Evolutionary conservation across 2,113 vertebrate species (phyloP).

Genomic region (Motacilla tschutschensis): DNA sequence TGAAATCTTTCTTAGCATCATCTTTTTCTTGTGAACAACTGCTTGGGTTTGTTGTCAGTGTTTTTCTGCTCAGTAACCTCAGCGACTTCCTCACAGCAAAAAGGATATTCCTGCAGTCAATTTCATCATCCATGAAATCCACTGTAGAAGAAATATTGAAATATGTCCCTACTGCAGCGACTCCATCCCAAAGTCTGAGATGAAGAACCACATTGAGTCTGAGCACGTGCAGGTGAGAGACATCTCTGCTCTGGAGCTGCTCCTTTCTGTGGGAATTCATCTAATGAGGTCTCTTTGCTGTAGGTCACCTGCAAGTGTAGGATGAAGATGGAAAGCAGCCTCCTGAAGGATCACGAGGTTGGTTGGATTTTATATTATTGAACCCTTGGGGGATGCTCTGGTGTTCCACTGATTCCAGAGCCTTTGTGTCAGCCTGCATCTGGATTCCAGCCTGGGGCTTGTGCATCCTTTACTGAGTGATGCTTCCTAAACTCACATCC

Average conservation of each 20-base stretch:
- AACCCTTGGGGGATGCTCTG: background rate
- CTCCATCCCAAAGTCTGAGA: slow-evolving; percentile 83
- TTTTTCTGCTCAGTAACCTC: background rate
- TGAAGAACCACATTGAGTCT: slow-evolving; percentile 82
- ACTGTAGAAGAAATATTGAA: slow-evolving; percentile 90
- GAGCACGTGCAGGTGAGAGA: slow-evolving; percentile 84
- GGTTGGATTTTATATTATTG: background rate
- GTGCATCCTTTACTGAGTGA: background rate
- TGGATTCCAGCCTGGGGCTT: background rate
- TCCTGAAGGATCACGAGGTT: slow-evolving; percentile 87
- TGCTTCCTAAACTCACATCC: background rate
- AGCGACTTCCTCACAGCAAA: slow-evolving; percentile 73
- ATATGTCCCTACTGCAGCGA: slow-evolving; percentile 89
- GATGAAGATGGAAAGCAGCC: slow-evolving; percentile 85
- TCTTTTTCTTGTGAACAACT: too few relatives aligned
- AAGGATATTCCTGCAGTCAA: slow-evolving; percentile 91
- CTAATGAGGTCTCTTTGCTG: background rate
- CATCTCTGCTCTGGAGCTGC: background rate
- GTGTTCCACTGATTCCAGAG: background rate
- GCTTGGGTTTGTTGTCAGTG: background rate
- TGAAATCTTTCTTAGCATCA: background rate
- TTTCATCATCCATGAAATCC: slow-evolving; percentile 93
- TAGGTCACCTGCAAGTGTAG: slow-evolving; percentile 92
- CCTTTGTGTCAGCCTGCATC: background rate
- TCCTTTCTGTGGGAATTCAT: background rate